These are phyloP conservation scores for Drosophila phalerata DNA, from an alignment of 2,888 invertebrate species.

Conservation along the genomic window DNA sequence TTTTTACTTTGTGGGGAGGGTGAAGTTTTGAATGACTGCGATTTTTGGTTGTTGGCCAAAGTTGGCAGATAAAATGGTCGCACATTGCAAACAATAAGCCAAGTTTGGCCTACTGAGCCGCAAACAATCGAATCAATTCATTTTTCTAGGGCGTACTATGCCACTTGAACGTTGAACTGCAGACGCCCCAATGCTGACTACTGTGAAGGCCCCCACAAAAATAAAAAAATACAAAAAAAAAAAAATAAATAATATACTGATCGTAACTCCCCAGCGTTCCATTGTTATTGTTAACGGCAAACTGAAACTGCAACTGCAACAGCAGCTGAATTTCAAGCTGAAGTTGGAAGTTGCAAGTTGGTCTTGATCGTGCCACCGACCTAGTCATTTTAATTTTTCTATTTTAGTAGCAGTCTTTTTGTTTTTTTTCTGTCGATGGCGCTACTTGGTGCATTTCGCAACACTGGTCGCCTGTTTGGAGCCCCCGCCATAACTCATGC, in stretches of 20 bases:
- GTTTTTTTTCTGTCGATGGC: constrained; percentile 51
- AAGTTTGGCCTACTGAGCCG: constrained; percentile 55
- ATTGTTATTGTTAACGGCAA: constrained; percentile 68
- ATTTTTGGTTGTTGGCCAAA: constrained; percentile 60
- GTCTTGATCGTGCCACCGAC: constrained; percentile 78
- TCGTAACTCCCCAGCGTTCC: constrained; percentile 55
- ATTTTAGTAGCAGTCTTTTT: constrained; percentile 35
- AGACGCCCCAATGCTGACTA: constrained; percentile 85
- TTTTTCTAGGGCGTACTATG: constrained; percentile 84
- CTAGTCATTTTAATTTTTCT: constrained; percentile 72
- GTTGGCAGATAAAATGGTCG: constrained; percentile 66
- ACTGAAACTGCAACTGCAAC: constrained; percentile 29
- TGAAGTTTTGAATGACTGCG: constrained; percentile 43
- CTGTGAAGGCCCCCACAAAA: constrained; percentile 68
- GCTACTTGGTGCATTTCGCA: constrained; percentile 70
- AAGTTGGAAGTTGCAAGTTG: constrained; percentile 35
- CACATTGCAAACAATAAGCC: constrained; percentile 53
- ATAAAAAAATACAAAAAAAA: not conserved
- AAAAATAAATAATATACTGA: constrained; percentile 30
- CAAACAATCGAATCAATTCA: constrained; percentile 81
- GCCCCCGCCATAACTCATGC: constrained; percentile 51
- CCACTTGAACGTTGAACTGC: constrained; percentile 85
- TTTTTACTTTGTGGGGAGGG: not conserved
- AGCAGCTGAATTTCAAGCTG: constrained; percentile 22
- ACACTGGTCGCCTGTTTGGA: constrained; percentile 41